Base-by-base conservation (phyloP, 2,113 vertebrate species). In the Promerops cafer region DNA sequence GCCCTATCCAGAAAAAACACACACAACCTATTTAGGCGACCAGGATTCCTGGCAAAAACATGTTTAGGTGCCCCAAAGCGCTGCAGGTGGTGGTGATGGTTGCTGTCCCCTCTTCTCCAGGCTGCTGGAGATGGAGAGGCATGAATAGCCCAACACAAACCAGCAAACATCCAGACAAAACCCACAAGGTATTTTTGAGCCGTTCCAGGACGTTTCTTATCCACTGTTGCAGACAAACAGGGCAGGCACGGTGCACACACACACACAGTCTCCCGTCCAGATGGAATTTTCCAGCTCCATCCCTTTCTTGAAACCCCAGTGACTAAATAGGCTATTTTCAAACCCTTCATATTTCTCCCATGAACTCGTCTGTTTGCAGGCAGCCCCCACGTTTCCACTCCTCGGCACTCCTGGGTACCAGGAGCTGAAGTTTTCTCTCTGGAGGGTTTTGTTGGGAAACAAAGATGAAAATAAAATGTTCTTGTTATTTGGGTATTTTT, bases 241-340 rank as follows among this genome's bases (percentile, higher is more conserved):
- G 89, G 63, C 95, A 96, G 86, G 89, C 95, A 91, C 50, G 35
- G 74, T 87, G 84, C 53, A 18, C 63, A 86, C 79, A 53, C 52
- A 74, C 22, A 70, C 82, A 28, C 79, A 69, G 86, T 40, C 89
- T 93, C 90, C 78, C 87, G 93, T 96, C 91, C 96, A 94, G 92
- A 93, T 63, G 96, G 94, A 94, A 96, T 97, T 97, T 97, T 97
- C 96, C 95, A 96, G 84, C 87, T 95, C 89, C 81, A 94, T 95
- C 91, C 94, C 86, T 87, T 90, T 95, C 81, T 94, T 93, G 76
- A 95, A 97, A 69, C 80, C 72, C 72, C n/a, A 63, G 71, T 94
- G 89, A 94, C 92, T 94, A 95, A 93, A 70, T 24, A 60, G 35
- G 69, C 79, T 96, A 90, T 96, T 96, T 94, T 94, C 94, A 85